Evolutionary conservation across 1,140 invertebrate species (phyloP).

Genomic region (Drosophila pectinifera): DNA sequence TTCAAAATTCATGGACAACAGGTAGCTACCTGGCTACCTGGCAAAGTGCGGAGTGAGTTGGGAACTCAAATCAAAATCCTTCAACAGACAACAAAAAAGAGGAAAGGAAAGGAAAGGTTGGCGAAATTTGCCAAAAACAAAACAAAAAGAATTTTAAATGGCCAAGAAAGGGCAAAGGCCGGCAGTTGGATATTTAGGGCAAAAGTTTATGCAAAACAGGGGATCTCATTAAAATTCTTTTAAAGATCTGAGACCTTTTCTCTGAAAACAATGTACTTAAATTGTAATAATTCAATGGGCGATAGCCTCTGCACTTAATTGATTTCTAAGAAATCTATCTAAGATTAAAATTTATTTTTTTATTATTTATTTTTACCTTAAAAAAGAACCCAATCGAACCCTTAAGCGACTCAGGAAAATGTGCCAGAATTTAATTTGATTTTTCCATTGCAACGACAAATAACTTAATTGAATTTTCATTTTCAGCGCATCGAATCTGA

Average conservation of each 20-base stretch:
- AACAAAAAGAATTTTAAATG: constrained; percentile 71
- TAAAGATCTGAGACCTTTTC: constrained; percentile 19
- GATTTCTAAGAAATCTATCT: neutral
- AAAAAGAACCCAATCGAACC: no score
- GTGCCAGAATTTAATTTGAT: constrained; percentile 7
- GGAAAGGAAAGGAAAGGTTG: constrained; percentile 16
- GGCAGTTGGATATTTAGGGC: constrained; percentile 48
- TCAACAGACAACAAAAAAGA: neutral
- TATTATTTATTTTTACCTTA: no score
- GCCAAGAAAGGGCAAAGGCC: neutral
- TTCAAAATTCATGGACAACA: constrained; percentile 70
- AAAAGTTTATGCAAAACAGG: constrained; percentile 45
- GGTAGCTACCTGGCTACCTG: constrained; percentile 20
- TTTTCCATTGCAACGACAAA: neutral
- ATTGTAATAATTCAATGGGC: constrained; percentile 4
- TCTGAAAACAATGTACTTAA: constrained; percentile 10
- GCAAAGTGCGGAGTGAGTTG: neutral
- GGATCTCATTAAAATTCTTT: constrained; percentile 48
- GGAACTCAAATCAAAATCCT: constrained; percentile 32
- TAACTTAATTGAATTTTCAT: constrained; percentile 22
- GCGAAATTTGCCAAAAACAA: constrained; percentile 1
- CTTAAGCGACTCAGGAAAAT: neutral
- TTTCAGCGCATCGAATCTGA: constrained; percentile 1
- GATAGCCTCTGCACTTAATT: constrained; percentile 9
- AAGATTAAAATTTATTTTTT: no score